These are phyloP conservation scores for Cylindroiulus punctatus DNA, from an alignment of 2,888 invertebrate genomes.

Conservation along the genomic window DNA sequence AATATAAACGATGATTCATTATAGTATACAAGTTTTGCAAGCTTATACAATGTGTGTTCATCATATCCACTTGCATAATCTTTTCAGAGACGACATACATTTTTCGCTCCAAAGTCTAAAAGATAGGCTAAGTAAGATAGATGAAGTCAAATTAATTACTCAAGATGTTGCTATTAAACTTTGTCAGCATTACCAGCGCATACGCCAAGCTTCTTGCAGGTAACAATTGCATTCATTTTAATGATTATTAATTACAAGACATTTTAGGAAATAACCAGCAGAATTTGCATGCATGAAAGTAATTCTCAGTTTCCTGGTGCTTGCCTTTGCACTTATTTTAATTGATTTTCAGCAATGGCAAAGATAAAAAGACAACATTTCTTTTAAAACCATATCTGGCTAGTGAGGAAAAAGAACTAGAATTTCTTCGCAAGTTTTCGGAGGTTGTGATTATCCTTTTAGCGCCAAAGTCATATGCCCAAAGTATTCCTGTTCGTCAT, in stretches of 20 bases:
- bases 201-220: constrained; percentile 75
- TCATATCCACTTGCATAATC: background rate
- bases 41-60: background rate
- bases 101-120: constrained; percentile 79
- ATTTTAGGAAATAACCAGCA: constrained; percentile 62
- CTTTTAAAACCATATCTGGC: constrained; percentile 74
- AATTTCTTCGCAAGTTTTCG: constrained; percentile 82
- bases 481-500: constrained; percentile 78
- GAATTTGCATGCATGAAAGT: background rate
- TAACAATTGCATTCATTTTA: constrained; percentile 65
- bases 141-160: constrained; percentile 83
- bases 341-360: constrained; percentile 50
- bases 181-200: constrained; percentile 85
- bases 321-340: background rate
- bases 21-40: background rate
- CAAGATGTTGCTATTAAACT: constrained; percentile 83
- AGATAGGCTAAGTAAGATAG: constrained; percentile 78
- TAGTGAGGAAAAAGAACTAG: constrained; percentile 78
- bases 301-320: background rate
- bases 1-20: too few relatives aligned
- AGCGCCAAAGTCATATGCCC: constrained; percentile 82
- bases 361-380: constrained; percentile 60
- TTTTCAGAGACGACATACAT: constrained; percentile 76
- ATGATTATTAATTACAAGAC: too few relatives aligned
- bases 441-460: constrained; percentile 84